Percentiles rank a stretch among this genome's conserved stretches.
phyloP scores from a whole-genome alignment of 2,797 vertebrate genomes.

The Aulostomus chinensis region DNA sequence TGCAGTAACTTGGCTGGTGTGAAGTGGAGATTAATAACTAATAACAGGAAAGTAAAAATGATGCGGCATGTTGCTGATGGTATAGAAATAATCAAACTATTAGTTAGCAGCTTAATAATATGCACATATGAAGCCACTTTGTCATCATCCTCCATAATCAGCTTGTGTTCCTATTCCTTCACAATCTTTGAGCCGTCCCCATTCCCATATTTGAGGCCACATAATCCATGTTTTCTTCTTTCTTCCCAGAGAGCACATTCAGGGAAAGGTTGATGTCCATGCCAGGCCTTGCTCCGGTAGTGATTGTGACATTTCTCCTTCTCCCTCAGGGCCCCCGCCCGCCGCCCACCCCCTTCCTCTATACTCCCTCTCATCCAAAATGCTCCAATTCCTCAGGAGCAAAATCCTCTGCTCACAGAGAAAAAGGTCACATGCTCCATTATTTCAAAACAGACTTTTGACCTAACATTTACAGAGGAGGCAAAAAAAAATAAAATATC shows the following conservation, averaged over 20 bases:
- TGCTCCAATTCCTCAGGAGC: conserved; percentile 68
- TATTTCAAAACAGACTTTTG: conserved; percentile 80
- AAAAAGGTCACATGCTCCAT: conserved; percentile 83
- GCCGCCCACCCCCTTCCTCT: conserved; percentile 5
- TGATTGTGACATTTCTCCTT: conserved; percentile 79
- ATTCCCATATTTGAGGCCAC: conserved; percentile 19
- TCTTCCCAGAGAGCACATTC: conserved; percentile 18
- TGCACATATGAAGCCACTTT: too few species aligned
- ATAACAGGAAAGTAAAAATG: too few species aligned
- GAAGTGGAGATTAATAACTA: too few species aligned
- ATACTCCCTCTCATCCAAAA: conserved; percentile 68
- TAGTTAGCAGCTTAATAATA: too few species aligned
- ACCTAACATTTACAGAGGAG: conserved; percentile 80
- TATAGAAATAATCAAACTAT: too few species aligned
- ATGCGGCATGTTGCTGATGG: too few species aligned
- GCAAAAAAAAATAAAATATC: conserved; percentile 74
- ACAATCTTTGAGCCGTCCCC: too few species aligned
- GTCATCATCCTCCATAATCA: too few species aligned
- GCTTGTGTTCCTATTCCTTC: too few species aligned
- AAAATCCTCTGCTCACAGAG: conserved; percentile 69
- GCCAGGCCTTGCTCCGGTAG: conserved; percentile 54
- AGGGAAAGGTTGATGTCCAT: conserved; percentile 63
- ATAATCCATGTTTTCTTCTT: conserved; percentile 13
- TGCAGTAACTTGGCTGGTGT: conserved; percentile 6
- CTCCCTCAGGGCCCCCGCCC: conserved; percentile 52